Conservation (phyloP, 2,113 vertebrate genomes). For the Plotosus lineatus region DNA sequence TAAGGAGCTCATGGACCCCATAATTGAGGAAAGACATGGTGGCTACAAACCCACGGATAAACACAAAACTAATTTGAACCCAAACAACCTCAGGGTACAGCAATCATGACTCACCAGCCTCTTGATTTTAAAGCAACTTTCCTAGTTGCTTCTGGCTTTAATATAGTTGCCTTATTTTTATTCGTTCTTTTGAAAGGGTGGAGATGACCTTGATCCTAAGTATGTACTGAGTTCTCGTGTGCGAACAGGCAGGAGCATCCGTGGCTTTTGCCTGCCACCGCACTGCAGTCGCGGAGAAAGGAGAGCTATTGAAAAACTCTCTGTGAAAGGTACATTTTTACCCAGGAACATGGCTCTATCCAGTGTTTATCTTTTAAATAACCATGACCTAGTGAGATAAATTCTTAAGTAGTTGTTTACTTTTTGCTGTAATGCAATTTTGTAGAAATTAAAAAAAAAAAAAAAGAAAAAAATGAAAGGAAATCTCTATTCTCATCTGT, state of each 20-base stretch:
- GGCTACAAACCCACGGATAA: no score
- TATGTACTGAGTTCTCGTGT: slow-evolving; percentile 95
- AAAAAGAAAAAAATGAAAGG: no score
- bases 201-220: slow-evolving; percentile 90
- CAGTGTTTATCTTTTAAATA: no score
- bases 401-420: no score
- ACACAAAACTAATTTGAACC: slow-evolving; percentile 92
- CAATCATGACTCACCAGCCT: not conserved
- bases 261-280: slow-evolving; percentile 91
- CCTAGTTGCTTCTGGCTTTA: not conserved
- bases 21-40: slow-evolving; percentile 90
- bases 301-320: slow-evolving; percentile 87
- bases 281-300: slow-evolving; percentile 95
- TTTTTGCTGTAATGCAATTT: no score
- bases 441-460: no score
- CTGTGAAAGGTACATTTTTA: slow-evolving; percentile 80
- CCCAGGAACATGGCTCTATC: slow-evolving; percentile 33
- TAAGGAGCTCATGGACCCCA: slow-evolving; percentile 90
- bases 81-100: slow-evolving; percentile 83
- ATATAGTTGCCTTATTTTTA: not conserved
- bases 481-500: no score
- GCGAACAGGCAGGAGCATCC: slow-evolving; percentile 91
- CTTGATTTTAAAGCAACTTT: not conserved
- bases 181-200: slow-evolving; percentile 74
- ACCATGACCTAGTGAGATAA: not conserved